phyloP scores from a whole-genome alignment of 2,888 invertebrate species.

The Leucophenga maculata region DNA sequence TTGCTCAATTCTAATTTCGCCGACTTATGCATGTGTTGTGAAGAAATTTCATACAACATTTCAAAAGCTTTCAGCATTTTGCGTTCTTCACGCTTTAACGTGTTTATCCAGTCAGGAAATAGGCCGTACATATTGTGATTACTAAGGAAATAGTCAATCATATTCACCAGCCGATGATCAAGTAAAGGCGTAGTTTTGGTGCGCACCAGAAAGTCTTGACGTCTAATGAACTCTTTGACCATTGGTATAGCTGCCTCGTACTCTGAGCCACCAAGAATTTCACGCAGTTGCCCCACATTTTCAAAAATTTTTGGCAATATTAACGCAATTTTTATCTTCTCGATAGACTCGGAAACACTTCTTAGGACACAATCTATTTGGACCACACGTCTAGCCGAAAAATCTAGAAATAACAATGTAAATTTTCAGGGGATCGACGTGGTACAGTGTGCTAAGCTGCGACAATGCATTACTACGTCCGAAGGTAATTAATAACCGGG shows the following conservation, averaged over 20 bases:
- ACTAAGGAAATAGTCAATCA: conserved; percentile 46
- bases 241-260: conserved; percentile 37
- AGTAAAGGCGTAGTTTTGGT: conserved; percentile 34
- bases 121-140: conserved; percentile 34
- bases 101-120: conserved; percentile 41
- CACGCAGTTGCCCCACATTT: conserved; percentile 26
- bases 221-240: conserved; percentile 34
- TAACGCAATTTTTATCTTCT: conserved; percentile 44
- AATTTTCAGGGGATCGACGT: neutral
- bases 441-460: neutral
- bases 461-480: too few species aligned
- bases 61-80: conserved; percentile 42
- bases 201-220: conserved; percentile 36
- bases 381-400: conserved; percentile 33
- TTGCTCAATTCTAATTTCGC: conserved; percentile 47
- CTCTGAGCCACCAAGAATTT: conserved; percentile 12
- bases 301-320: conserved; percentile 45
- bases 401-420: conserved; percentile 30
- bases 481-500: too few species aligned
- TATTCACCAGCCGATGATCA: conserved; percentile 36
- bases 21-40: conserved; percentile 44
- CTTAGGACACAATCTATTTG: conserved; percentile 46
- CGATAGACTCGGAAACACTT: conserved; percentile 32
- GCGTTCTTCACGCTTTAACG: conserved; percentile 33
- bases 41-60: conserved; percentile 38